Evolutionary conservation across 2,888 invertebrate genomes (phyloP).

Genomic region (Pterostichus madidus): DNA sequence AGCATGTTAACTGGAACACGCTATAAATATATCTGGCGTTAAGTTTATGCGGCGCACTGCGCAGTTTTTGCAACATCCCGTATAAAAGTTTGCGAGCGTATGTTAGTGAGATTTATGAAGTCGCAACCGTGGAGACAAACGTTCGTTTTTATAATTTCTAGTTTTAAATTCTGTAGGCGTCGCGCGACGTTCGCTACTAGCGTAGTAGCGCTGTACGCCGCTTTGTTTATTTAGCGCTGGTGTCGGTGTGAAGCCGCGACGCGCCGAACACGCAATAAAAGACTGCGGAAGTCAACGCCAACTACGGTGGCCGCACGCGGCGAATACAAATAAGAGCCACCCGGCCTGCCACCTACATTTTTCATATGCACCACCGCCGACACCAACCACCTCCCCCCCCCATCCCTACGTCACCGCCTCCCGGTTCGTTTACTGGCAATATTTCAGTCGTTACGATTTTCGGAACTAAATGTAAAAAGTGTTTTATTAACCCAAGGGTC

Average conservation of each 20-base stretch:
- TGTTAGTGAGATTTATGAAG: conserved; percentile 63
- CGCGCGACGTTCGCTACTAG: conserved; percentile 22
- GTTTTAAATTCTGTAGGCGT: conserved; percentile 64
- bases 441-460: conserved; percentile 60
- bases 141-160: conserved; percentile 66
- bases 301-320: conserved; percentile 54
- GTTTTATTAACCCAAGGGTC: conserved; percentile 58
- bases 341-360: conserved; percentile 57
- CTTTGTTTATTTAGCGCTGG: conserved; percentile 63
- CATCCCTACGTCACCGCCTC: conserved; percentile 6
- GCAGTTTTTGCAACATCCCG: conserved; percentile 51
- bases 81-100: conserved; percentile 58
- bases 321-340: conserved; percentile 62
- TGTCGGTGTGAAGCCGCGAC: conserved; percentile 51
- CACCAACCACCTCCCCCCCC: not conserved
- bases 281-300: conserved; percentile 58
- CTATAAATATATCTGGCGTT: conserved; percentile 57
- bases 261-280: conserved; percentile 63
- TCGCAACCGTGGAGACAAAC: conserved; percentile 60
- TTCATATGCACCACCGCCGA: conserved; percentile 48
- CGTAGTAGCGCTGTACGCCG: conserved; percentile 37
- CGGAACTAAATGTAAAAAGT: conserved; percentile 59
- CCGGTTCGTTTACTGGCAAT: conserved; percentile 51
- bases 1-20: conserved; percentile 56
- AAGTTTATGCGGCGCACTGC: conserved; percentile 54